Base-by-base conservation (phyloP, 2,888 invertebrate genomes). In the Trichopria drosophilae region DNA sequence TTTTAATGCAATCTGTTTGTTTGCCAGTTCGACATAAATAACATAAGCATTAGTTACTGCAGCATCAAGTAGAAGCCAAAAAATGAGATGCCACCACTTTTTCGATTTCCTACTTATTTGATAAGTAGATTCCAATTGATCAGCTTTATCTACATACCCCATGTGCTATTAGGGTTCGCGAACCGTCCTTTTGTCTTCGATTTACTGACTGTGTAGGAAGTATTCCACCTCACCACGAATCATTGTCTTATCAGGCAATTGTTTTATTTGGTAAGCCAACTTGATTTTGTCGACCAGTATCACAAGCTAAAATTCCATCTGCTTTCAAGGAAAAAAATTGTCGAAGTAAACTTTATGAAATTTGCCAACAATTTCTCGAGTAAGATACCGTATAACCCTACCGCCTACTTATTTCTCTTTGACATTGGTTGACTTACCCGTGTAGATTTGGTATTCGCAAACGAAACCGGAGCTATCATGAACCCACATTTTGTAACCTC, bases 381-480 rank as follows among this genome's bases (percentile, higher is more conserved):
- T 57, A 19, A 70, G 49, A 48, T 60, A 51, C 24, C 53, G 45
- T 18, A 68, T 62, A 10, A 68, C 63, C 23, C 63, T 54, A 22
- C 40, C 55, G 13, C 64, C 64, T 26, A 65, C 39, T 36, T 59
- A 46, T 18, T 62, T 60, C 41, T 64, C 59, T 37, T 43, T 40
- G 1, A 12, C 29, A 19, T 46, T 44, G 6, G 41, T 61, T 16
- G 53, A 43, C 57, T 66, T 65, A 15, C 65, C 66, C 16, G 63
- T 61, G 51, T 69, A 67, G 12, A 69, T 53, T 37, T 66, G 56
- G 60, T 66, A 69, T 35, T 47, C 51, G 13, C 47, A 50, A 2
- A 54, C 31, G 23, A 32, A 47, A 19, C 47, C 40, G 26, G 42
- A 19, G 18, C 41, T 6, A 47, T 51, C 47, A 16, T 47, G 32